These are phyloP conservation scores for Auanema freiburgensis DNA, from an alignment of 2,888 invertebrate genomes.

Conservation along the genomic window DNA sequence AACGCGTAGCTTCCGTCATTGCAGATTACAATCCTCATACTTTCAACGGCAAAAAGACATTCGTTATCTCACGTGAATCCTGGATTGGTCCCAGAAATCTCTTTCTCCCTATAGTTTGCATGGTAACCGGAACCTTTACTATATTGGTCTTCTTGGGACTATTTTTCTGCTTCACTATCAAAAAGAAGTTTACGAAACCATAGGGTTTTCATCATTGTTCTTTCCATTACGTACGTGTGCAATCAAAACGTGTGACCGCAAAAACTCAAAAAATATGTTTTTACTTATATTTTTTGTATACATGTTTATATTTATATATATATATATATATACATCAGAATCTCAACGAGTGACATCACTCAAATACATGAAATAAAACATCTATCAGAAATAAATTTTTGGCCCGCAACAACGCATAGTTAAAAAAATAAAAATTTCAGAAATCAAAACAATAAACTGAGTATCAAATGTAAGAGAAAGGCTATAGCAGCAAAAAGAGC, in stretches of 20 bases:
- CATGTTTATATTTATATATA: background rate
- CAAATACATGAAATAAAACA: constrained; percentile 4
- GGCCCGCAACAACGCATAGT: constrained; percentile 5
- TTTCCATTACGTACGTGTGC: background rate
- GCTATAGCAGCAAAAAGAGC: constrained; percentile 20
- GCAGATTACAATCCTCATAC: constrained; percentile 66
- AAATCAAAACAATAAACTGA: constrained; percentile 11
- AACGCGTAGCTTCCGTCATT: background rate
- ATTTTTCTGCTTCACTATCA: constrained; percentile 88
- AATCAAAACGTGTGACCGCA: background rate
- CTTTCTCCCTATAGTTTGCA: constrained; percentile 94
- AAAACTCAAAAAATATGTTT: background rate
- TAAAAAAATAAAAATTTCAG: background rate
- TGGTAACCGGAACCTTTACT: constrained; percentile 85
- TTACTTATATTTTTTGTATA: background rate
- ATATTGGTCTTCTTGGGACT: constrained; percentile 86
- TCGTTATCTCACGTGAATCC: constrained; percentile 93
- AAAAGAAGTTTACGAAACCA: constrained; percentile 64
- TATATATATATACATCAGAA: constrained; percentile 4
- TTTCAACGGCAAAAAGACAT: constrained; percentile 89
- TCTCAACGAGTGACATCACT: background rate
- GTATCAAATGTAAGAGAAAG: constrained; percentile 19
- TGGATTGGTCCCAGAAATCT: constrained; percentile 95
- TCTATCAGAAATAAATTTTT: constrained; percentile 1
- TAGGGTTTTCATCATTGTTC: background rate